Evolutionary conservation across 2,113 vertebrate species (phyloP).

Genomic region (Eolophus roseicapilla): DNA sequence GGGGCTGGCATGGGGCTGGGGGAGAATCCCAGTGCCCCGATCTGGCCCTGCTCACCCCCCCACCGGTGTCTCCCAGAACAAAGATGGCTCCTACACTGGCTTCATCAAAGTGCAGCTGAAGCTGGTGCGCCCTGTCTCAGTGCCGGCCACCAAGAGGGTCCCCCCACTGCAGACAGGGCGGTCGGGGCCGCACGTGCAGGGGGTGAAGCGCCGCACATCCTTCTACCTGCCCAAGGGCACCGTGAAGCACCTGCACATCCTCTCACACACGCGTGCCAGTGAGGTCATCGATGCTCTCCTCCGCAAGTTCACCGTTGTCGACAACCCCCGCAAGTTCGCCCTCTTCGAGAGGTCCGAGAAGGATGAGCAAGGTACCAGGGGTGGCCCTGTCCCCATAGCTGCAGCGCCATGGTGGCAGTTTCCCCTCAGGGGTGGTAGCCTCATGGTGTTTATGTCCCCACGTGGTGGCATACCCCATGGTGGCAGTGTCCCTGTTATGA

Average conservation of each 20-base stretch:
- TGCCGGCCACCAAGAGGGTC: slow-evolving; percentile 80
- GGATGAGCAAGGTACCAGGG: slow-evolving; percentile 83
- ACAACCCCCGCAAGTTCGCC: slow-evolving; percentile 94
- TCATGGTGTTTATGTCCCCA: background rate
- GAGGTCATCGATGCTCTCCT: slow-evolving; percentile 95
- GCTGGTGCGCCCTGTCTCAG: slow-evolving; percentile 87
- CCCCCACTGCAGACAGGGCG: slow-evolving; percentile 68
- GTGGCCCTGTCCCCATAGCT: rapidly evolving
- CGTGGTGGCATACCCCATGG: background rate
- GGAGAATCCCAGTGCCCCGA: background rate
- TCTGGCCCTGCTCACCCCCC: background rate
- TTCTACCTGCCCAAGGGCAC: slow-evolving; percentile 96
- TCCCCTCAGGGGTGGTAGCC: background rate
- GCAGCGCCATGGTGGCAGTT: background rate
- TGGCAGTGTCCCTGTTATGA: background rate
- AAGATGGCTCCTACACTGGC: slow-evolving; percentile 91
- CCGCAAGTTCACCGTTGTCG: slow-evolving; percentile 92
- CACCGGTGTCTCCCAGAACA: slow-evolving; percentile 75
- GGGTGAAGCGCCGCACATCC: slow-evolving; percentile 85
- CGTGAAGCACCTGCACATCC: slow-evolving; percentile 91
- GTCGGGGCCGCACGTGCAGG: slow-evolving; percentile 38
- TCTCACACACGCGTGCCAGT: slow-evolving; percentile 84
- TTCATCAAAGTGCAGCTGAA: slow-evolving; percentile 98
- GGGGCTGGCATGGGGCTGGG: slow-evolving; percentile 28
- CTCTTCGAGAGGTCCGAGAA: slow-evolving; percentile 89